Evolutionary conservation across 2,113 vertebrate species (phyloP), one percentile per base, ranked within the genome.

Genomic region (Phalacrocorax carbo): DNA sequence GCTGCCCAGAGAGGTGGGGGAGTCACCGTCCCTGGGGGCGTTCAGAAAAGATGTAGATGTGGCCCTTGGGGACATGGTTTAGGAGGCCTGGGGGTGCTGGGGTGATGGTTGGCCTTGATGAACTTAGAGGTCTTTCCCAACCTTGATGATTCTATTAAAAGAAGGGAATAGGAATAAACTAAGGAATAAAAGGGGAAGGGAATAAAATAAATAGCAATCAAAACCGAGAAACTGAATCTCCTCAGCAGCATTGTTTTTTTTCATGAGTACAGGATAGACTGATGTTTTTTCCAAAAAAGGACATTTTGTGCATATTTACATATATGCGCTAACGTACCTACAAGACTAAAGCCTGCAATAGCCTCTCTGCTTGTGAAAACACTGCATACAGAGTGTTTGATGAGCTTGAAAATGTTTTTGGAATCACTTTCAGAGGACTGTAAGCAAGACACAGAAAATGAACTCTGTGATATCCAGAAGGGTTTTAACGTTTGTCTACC

Each of bases 311-410:
- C 26, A 9, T 32, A 75, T 57, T 87, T 61, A 38, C 40, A 52
- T 18, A 29, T 1, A 25, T 6, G 10, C 19, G n/a, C 9, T 9
- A 30, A 9, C 10, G 14, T 13, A 60, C 38, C n/a, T 40, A 0
- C 25, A 68, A 29, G 78, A 46, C 55, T 52, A 20, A 7, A 61
- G 36, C 38, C 21, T 44, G 52, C 9, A 25, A 36, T 0, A 62
- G 42, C 52, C 61, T 32, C 81, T 72, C 77, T 77, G 81, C 62
- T 60, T 26, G 26, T 71, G 82, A 64, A 89, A 83, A 72, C 25
- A n/a, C 6, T 4, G 15, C 16, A 42, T 15, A n/a, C 58, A 70
- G 75, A 57, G 60, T 0, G 1, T 29, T 75, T 54, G 46, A 16
- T 27, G 78, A 69, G 48, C 70, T 46, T 51, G 46, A 69, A 90